phyloP scores from a whole-genome alignment of 2,888 invertebrate genomes.

The Chloroclystis v-ata region DNA sequence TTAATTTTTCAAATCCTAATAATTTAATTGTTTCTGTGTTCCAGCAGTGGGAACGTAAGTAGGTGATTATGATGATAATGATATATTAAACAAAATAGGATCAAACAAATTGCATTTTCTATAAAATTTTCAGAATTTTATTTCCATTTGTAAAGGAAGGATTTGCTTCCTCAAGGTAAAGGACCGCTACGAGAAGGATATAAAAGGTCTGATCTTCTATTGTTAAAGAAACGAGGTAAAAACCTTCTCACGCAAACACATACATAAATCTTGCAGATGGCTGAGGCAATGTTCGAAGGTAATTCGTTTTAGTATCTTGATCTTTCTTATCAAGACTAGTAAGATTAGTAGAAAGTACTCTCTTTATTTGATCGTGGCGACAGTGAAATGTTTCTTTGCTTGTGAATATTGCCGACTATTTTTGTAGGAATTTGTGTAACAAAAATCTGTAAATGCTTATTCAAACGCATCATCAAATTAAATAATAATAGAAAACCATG shows the following conservation, averaged over 20 bases:
- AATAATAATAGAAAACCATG: too few relatives aligned
- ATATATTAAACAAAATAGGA: too few relatives aligned
- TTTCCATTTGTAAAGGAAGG: too few relatives aligned
- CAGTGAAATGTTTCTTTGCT: neutral
- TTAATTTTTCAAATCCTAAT: too few relatives aligned
- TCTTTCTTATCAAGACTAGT: slow-evolving; percentile 18
- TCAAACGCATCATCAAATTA: too few relatives aligned
- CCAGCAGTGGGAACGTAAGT: too few relatives aligned
- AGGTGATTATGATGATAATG: too few relatives aligned
- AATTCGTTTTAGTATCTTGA: slow-evolving; percentile 25
- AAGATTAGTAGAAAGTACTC: slow-evolving; percentile 4
- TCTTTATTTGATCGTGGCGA: neutral
- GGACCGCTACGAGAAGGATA: neutral
- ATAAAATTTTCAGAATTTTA: too few relatives aligned
- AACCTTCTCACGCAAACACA: slow-evolving; percentile 19
- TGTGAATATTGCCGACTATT: neutral
- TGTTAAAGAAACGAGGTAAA: slow-evolving; percentile 10
- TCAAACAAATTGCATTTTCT: too few relatives aligned
- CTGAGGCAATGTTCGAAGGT: slow-evolving; percentile 8
- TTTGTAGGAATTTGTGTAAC: too few relatives aligned
- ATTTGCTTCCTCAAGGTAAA: neutral
- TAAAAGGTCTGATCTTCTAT: slow-evolving; percentile 3
- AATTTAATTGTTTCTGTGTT: too few relatives aligned
- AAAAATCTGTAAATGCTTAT: too few relatives aligned
- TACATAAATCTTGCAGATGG: slow-evolving; percentile 17